These are phyloP conservation scores for Euproctis similis DNA, from an alignment of 2,888 invertebrate genomes.

Conservation along the genomic window DNA sequence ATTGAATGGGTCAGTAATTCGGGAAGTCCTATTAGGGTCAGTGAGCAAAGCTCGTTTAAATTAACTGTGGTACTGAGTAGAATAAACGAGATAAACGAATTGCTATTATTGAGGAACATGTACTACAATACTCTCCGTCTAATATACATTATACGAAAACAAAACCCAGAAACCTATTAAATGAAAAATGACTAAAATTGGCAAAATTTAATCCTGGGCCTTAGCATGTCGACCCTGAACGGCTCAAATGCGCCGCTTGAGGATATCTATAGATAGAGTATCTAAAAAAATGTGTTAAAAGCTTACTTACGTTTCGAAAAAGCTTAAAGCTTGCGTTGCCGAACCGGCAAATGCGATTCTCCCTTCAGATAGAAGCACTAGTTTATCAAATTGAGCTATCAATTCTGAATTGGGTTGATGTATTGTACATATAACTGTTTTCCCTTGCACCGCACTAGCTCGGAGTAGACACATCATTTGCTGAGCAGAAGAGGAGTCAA, in stretches of 20 bases:
- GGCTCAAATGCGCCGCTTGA: too few species aligned
- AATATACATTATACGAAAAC: too few species aligned
- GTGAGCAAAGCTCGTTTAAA: conserved; percentile 26
- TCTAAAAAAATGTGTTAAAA: too few species aligned
- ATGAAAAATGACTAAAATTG: too few species aligned
- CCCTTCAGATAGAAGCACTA: conserved; percentile 90
- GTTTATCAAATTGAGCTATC: conserved; percentile 86
- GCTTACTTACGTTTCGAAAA: conserved; percentile 76
- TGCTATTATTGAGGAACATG: too few species aligned
- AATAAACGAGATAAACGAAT: too few species aligned
- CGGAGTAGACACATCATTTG: conserved; percentile 84
- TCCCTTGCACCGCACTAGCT: conserved; percentile 82
- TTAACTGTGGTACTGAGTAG: too few species aligned
- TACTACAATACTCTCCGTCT: too few species aligned
- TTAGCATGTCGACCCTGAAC: too few species aligned
- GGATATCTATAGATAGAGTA: too few species aligned
- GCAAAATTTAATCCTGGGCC: too few species aligned
- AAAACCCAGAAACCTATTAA: too few species aligned
- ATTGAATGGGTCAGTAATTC: conserved; percentile 14
- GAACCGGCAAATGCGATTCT: conserved; percentile 89
- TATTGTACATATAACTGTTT: conserved; percentile 93
- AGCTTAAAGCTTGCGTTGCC: conserved; percentile 57
- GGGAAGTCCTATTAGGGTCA: conserved; percentile 45
- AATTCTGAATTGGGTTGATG: conserved; percentile 95
- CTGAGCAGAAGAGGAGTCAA: conserved; percentile 94